phyloP scores from a whole-genome alignment of 1,140 invertebrate genomes.

The Papilio glaucus region DNA sequence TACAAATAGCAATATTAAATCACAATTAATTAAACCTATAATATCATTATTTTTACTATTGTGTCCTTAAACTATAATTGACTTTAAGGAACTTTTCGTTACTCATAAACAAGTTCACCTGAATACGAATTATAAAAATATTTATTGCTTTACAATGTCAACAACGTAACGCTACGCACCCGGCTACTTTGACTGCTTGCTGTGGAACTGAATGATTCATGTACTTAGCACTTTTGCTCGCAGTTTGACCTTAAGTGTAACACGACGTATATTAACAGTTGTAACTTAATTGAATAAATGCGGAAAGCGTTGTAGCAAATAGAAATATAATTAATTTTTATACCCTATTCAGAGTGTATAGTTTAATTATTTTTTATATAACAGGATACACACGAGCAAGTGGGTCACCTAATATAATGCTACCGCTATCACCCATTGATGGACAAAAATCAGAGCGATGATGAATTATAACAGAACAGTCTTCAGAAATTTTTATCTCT shows the following conservation, averaged over 20 bases:
- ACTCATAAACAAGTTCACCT: background rate
- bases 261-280: slow-evolving; percentile 7
- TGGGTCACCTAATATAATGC: too few species aligned
- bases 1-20: too few species aligned
- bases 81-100: too few species aligned
- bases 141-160: slow-evolving; percentile 8
- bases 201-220: slow-evolving; percentile 2
- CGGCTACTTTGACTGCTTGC: slow-evolving; percentile 1
- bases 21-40: too few species aligned
- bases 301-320: background rate
- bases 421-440: too few species aligned
- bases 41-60: too few species aligned
- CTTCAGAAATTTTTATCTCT: too few species aligned
- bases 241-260: background rate
- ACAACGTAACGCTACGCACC: slow-evolving; percentile 3
- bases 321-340: slow-evolving; percentile 2
- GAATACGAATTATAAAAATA: background rate
- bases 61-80: too few species aligned
- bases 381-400: too few species aligned
- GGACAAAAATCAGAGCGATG: too few species aligned
- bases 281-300: slow-evolving; percentile 13
- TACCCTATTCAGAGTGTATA: background rate
- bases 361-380: too few species aligned
- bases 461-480: too few species aligned
- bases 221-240: background rate